Base-by-base conservation (phyloP, 2,888 invertebrate genomes). In the Seladonia tumulorum region DNA sequence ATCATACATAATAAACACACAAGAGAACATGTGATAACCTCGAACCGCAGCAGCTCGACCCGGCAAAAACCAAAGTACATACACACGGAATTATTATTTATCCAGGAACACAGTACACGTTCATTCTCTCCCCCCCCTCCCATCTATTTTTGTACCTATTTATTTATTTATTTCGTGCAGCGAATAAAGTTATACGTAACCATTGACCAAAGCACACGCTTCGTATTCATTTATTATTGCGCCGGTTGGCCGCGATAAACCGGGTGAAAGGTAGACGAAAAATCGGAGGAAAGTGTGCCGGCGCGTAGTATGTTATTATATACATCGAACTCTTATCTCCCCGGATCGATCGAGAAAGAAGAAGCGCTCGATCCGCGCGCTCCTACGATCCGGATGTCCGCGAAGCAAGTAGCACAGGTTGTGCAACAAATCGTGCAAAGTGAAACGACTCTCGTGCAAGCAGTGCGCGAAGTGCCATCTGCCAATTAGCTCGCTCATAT, bases 201-300 rank as follows among this genome's bases (percentile, higher is more conserved):
- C 66, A 63, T 42, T 76, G 49, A 79, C 39, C 63, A 78, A 83
- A 76, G 53, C 53, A 74, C 68, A 57, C 53, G 25, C 22, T 22
- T 25, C 35, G 63, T 39, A 39, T 73, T 49, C 8, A 47, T 71
- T 81, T 66, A 76, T 53, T 49, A 47, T 49, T 7, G 25, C 5
- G 25, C 68, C 22, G 16, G 63, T 29, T 29, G 29, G 29, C 29
- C 63, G 29, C 29, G 63, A 63, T 63, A 25, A 63, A 29, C n/a
- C 68, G n/a, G n/a, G n/a, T 45, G 35, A 47, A 68, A 74, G 12
- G 47, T 72, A 39, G 42, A 39, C 22, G n/a, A 47, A 18, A 83
- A 86, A 86, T 88, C 82, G 79, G 89, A 93, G 39, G 35, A 93
- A 94, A 94, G 94, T 94, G 92, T 93, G 94, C 90, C 94, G 93